Percentiles rank a stretch among this genome's conserved stretches.
These are phyloP conservation scores for Pharmacophagus antenor DNA, from an alignment of 2,888 invertebrate species.

Conservation along the genomic window DNA sequence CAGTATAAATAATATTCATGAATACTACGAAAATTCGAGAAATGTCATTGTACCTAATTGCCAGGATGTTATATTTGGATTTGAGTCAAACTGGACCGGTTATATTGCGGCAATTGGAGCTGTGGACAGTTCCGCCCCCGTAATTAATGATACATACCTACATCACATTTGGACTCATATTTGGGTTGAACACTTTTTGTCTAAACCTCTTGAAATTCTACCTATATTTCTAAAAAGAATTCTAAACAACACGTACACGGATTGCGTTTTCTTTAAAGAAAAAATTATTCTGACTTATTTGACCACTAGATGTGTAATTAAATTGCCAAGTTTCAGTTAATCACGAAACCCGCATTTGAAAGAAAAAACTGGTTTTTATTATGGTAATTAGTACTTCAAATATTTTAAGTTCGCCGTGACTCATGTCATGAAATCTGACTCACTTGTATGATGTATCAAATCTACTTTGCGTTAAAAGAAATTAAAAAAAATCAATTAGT, in stretches of 20 bases:
- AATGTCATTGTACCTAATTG: constrained; percentile 19
- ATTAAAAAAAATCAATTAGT: background rate
- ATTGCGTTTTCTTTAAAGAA: background rate
- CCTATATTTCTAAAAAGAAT: background rate
- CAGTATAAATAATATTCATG: background rate
- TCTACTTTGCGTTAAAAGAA: background rate
- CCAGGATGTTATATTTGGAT: constrained; percentile 26
- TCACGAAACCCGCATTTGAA: constrained; percentile 6
- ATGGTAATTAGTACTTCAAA: background rate
- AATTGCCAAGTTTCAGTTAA: constrained; percentile 11
- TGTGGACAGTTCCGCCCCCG: constrained; percentile 18
- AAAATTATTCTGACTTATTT: background rate
- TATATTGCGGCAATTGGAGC: constrained; percentile 24
- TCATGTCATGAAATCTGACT: constrained; percentile 9
- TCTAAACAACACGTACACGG: background rate
- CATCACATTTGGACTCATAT: constrained; percentile 1
- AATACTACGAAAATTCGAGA: constrained; percentile 3
- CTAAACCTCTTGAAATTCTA: background rate
- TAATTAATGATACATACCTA: constrained; percentile 1
- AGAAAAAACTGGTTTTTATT: constrained; percentile 1
- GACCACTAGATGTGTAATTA: constrained; percentile 5
- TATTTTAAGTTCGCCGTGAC: constrained; percentile 5
- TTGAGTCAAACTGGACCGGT: constrained; percentile 21
- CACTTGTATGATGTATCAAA: constrained; percentile 3
- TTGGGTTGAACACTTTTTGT: background rate